A percentile compares a stretch with the other conserved stretches of the same genome.
Evolutionary conservation across 37 sponge, comb jelly and placozoan species (phyloP).

Genomic region (Crambe crambe): DNA sequence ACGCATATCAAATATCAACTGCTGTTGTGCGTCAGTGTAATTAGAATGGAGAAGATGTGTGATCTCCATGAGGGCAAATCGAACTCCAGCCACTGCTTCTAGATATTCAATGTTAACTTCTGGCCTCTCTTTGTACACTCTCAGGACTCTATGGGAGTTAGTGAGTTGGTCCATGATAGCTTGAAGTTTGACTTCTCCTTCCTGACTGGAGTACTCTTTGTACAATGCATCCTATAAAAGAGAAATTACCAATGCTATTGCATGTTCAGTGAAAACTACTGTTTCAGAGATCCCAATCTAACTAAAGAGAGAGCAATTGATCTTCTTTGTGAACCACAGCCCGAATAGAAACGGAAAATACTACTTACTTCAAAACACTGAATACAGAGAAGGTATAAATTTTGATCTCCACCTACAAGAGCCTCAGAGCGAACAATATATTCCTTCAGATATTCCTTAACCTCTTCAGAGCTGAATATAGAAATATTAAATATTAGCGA

Average conservation of each 20-base stretch:
- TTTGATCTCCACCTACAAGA: conserved; percentile 26
- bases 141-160: background rate
- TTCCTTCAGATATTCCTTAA: conserved; percentile 36
- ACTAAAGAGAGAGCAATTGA: too few species aligned
- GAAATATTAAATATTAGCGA: too few species aligned
- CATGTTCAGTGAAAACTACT: background rate
- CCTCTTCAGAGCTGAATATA: conserved; percentile 13
- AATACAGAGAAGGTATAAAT: conserved; percentile 31
- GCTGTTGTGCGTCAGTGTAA: too few species aligned
- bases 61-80: conserved; percentile 45
- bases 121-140: background rate
- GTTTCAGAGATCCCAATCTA: too few species aligned
- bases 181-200: background rate
- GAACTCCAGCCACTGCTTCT: conserved; percentile 53
- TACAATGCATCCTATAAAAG: conserved; percentile 41
- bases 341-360: background rate
- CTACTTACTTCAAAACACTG: conserved; percentile 60
- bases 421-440: conserved; percentile 36
- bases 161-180: conserved; percentile 1
- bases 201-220: conserved; percentile 5
- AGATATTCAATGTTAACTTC: conserved; percentile 29
- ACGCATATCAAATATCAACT: too few species aligned
- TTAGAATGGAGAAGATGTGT: conserved; percentile 34
- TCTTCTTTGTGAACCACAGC: too few species aligned
- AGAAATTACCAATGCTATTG: background rate